Evolutionary conservation across 1,140 invertebrate genomes (phyloP).

Genomic region (Asbolus verrucosus): DNA sequence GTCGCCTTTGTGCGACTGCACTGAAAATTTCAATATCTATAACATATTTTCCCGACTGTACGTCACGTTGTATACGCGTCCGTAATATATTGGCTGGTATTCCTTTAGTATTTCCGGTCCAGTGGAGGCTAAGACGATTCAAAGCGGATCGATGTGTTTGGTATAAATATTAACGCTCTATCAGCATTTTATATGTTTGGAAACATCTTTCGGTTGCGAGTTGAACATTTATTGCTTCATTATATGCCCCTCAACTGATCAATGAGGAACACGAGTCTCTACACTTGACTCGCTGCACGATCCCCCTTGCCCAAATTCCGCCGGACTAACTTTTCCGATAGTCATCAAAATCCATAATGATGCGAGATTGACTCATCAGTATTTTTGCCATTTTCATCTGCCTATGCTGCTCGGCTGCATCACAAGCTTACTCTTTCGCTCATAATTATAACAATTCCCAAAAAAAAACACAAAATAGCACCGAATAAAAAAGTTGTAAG

Average conservation of each 20-base stretch:
- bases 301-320: constrained; percentile 26
- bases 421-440: too few relatives aligned
- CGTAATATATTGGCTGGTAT: constrained; percentile 41
- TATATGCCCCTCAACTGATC: constrained; percentile 32
- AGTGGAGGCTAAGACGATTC: constrained; percentile 45
- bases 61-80: constrained; percentile 21
- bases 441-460: too few relatives aligned
- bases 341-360: constrained; percentile 57
- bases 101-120: constrained; percentile 45
- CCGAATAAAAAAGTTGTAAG: too few relatives aligned
- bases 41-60: constrained; percentile 26
- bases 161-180: constrained; percentile 55
- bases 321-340: constrained; percentile 48
- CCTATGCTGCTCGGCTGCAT: too few relatives aligned
- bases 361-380: constrained; percentile 57
- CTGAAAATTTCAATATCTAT: constrained; percentile 37
- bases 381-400: constrained; percentile 2
- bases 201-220: constrained; percentile 55
- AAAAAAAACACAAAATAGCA: too few relatives aligned
- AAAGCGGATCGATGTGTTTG: constrained; percentile 48
- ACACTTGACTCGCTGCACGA: constrained; percentile 30
- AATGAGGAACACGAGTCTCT: constrained; percentile 23
- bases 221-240: constrained; percentile 53
- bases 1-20: background rate
- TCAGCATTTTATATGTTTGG: constrained; percentile 59